Conservation (phyloP, 1,140 invertebrate genomes). For the Chironomus striatipennis region DNA sequence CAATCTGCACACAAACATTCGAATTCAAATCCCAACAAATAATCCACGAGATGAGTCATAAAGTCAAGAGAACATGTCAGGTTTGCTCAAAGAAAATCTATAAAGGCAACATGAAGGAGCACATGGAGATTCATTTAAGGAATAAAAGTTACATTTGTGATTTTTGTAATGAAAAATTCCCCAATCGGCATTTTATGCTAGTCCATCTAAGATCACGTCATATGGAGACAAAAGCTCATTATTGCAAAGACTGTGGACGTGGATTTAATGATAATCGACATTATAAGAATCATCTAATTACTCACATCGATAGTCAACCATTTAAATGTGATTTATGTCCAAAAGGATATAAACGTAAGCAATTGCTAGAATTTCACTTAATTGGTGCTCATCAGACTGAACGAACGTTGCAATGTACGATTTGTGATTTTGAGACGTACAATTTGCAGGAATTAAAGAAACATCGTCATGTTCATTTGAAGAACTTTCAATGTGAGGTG, state of each 20-base stretch:
- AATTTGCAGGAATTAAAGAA: background rate
- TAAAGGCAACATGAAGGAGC: background rate
- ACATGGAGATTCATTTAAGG: background rate
- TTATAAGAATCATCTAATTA: background rate
- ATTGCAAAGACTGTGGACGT: background rate
- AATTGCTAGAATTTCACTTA: background rate
- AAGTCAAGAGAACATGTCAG: background rate
- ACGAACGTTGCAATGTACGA: background rate
- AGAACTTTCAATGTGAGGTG: background rate
- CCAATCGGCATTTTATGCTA: background rate
- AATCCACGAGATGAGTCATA: background rate
- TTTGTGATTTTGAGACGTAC: background rate
- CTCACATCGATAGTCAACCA: background rate
- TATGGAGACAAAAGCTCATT: background rate
- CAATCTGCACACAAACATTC: background rate
- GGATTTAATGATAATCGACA: background rate
- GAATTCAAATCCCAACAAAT: background rate
- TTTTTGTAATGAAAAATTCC: background rate
- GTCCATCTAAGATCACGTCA: background rate
- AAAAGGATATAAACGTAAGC: background rate
- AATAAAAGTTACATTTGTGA: background rate
- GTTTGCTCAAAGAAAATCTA: background rate
- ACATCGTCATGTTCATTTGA: background rate
- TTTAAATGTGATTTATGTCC: slow-evolving; percentile 1
- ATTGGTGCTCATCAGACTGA: background rate